Base-by-base conservation (phyloP, 2,113 vertebrate genomes). In the Plecotus auritus region DNA sequence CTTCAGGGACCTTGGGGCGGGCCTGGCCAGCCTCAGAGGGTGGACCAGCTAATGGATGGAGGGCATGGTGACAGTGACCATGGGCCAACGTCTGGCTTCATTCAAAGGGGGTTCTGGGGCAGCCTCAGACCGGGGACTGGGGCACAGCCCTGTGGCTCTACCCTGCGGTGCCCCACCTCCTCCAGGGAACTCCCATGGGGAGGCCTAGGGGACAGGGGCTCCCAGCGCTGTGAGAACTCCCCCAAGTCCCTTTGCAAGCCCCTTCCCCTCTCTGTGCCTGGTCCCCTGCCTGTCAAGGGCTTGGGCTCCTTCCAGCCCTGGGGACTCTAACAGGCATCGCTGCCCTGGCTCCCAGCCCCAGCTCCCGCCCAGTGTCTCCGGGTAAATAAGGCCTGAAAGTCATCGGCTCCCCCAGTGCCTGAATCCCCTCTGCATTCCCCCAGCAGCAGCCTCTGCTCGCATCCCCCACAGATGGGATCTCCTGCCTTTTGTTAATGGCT, bases 391-490 rank as follows among this genome's bases (percentile, higher is more conserved):
- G 10, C 26, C 85, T 20, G 18, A 32, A 61, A 70, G 74, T 18
- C 16, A 18, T 1, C 18, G 30, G 14, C 45, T 8, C 23, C 4
- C 11, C 54, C 2, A 9, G 42, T 0, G 4, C 61, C n/a, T 18
- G 18, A 37, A 20, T 3, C 28, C 32, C 45, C n/a, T 23, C 2
- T 0, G 49, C 54, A 7, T 7, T 5, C 26, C 49, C 0, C 5
- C 0, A 3, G 32, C 2, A 17, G 37, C 8, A 23, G 11, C 59
- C 64, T 30, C 42, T 18, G 35, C 47, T 32, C 59, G 30, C 28
- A 47, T 0, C n/a, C 16, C 35, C 54, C 1, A 13, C 12, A 35
- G 51, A 35, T 0, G n/a, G 69, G 51, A 20, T 12, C 47, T 42
- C 22, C 18, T 61, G 23, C 59, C 59, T 51, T 5, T 69, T 9